These are phyloP conservation scores for Eulimnadia texana DNA, from an alignment of 1,140 invertebrate species.

Conservation along the genomic window DNA sequence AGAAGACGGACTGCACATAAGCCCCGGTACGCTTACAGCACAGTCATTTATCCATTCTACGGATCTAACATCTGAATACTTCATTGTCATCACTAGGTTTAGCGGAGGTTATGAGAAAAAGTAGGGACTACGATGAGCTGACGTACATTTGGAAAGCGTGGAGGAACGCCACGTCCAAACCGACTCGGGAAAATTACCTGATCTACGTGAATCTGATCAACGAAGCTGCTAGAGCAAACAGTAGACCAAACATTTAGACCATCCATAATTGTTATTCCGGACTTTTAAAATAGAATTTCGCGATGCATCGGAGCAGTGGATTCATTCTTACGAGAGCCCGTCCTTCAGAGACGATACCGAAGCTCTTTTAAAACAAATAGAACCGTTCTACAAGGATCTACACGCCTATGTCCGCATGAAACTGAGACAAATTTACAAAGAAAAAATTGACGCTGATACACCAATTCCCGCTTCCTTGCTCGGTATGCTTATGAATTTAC, in stretches of 20 bases:
- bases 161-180: constrained; percentile 28
- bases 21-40: constrained; percentile 43
- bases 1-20: constrained; percentile 43
- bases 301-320: constrained; percentile 38
- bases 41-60: not conserved
- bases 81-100: constrained; percentile 22
- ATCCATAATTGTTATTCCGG: constrained; percentile 25
- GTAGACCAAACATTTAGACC: constrained; percentile 41
- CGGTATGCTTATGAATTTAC: too few species aligned
- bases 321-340: constrained; percentile 62
- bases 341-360: constrained; percentile 56
- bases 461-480: constrained; percentile 82
- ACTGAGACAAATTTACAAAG: constrained; percentile 59
- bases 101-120: constrained; percentile 41
- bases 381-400: constrained; percentile 70
- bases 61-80: too few species aligned
- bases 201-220: constrained; percentile 31
- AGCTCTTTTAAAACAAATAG: constrained; percentile 63
- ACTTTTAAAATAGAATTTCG: not conserved
- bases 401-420: constrained; percentile 77
- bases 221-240: constrained; percentile 29
- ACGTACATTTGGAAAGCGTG: constrained; percentile 31
- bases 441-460: constrained; percentile 43
- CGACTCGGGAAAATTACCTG: constrained; percentile 24
- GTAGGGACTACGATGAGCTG: constrained; percentile 67